Evolutionary conservation across 2,113 vertebrate genomes (phyloP).

Genomic region (Plotosus lineatus): DNA sequence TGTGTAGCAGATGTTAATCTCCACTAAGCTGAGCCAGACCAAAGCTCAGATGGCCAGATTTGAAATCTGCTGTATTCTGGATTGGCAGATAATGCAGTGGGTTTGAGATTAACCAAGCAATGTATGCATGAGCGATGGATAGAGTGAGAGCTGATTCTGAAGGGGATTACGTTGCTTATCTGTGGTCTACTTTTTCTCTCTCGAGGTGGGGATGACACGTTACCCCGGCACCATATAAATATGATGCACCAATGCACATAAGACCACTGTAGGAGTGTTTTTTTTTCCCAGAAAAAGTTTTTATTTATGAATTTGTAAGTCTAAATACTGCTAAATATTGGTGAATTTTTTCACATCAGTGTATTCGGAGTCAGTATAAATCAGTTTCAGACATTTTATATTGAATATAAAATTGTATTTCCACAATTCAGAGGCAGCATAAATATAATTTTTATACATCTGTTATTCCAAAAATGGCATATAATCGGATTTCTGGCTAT

Average conservation of each 20-base stretch:
- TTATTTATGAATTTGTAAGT: not conserved
- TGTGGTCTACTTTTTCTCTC: constrained; percentile 1
- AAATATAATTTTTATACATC: constrained; percentile 16
- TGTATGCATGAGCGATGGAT: constrained; percentile 32
- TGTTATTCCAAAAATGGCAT: constrained; percentile 8
- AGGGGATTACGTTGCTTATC: constrained; percentile 33
- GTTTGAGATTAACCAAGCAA: constrained; percentile 65
- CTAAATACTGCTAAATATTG: not conserved
- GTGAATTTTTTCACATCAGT: not conserved
- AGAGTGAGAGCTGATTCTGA: constrained; percentile 9
- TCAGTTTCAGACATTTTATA: constrained; percentile 4
- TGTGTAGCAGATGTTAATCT: constrained; percentile 23
- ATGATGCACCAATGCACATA: not conserved
- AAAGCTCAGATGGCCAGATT: constrained; percentile 58
- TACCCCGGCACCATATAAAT: constrained; percentile 3
- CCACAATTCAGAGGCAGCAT: not conserved
- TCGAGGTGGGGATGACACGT: constrained; percentile 15
- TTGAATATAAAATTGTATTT: constrained; percentile 6
- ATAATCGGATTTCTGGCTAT: constrained; percentile 33
- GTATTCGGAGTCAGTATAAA: not conserved
- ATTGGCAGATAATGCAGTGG: constrained; percentile 66
- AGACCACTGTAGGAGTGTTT: not conserved
- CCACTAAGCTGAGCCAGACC: constrained; percentile 31
- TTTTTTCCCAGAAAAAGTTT: too few relatives aligned
- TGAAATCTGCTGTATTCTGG: constrained; percentile 43